These are phyloP conservation scores for Oreochromis tanganicae DNA, from an alignment of 2,113 vertebrate genomes.

Conservation along the genomic window DNA sequence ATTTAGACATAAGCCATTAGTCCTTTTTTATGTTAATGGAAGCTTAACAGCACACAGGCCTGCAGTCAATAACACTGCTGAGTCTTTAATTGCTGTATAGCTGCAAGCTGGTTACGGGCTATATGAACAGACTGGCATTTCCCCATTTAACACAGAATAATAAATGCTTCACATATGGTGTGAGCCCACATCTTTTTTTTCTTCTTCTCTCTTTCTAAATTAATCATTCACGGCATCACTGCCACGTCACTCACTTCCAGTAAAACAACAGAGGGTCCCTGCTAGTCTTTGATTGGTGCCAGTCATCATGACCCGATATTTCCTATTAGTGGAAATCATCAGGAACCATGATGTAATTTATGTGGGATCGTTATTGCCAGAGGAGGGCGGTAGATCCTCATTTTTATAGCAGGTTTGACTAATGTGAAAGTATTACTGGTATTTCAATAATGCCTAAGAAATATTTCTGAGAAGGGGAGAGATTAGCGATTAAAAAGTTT, in stretches of 20 bases:
- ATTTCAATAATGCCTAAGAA: background rate
- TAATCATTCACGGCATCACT: slow-evolving; percentile 7
- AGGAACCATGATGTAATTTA: slow-evolving; percentile 67
- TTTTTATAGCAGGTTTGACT: background rate
- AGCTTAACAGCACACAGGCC: background rate
- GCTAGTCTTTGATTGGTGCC: slow-evolving; percentile 45
- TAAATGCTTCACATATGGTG: slow-evolving; percentile 23
- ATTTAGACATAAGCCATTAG: background rate
- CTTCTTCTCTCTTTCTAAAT: background rate
- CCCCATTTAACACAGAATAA: background rate
- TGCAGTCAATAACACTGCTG: background rate
- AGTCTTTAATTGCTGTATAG: background rate
- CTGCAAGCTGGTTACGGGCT: background rate
- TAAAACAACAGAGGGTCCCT: slow-evolving; percentile 29
- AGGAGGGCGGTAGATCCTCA: slow-evolving; percentile 43
- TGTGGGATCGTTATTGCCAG: background rate
- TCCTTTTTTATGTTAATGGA: background rate
- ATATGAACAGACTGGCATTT: background rate
- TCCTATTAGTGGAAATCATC: slow-evolving; percentile 47
- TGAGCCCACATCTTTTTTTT: background rate
- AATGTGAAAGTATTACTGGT: background rate
- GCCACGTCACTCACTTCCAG: slow-evolving; percentile 2
- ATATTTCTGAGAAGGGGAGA: background rate
- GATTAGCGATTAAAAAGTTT: background rate
- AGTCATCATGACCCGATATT: slow-evolving; percentile 61